Base-by-base conservation (phyloP, 2,797 vertebrate species). In the Zonotrichia albicollis region DNA sequence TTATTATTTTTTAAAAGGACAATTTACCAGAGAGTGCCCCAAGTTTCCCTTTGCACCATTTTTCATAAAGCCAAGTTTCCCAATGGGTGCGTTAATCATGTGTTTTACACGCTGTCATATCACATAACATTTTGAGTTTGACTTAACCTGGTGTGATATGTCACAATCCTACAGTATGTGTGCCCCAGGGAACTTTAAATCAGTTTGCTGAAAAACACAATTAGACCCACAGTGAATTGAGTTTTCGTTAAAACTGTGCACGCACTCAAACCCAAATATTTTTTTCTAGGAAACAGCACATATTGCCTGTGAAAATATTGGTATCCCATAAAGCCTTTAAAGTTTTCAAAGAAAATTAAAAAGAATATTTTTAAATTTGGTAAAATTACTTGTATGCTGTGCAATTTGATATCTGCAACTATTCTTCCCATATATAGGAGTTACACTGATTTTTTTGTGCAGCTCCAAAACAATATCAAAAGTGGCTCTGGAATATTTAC, bases 61-160 rank as follows among this genome's bases (percentile, higher is more conserved):
- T 96, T 92, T 93, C 80, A 79, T 87, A 90, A 91, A 97, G 62
- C 48, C 60, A 86, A 78, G 62, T 85, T 96, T 97, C 96, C 96
- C 85, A 90, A 86, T 94, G 92, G 96, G 90, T 96, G 88, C 25
- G 9, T 95, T 96, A 97, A 97, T 96, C 97, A 96, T 96, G 94
- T 96, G 86, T 96, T 97, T 96, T 97, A 96, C 96, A 96, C 95
- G 77, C 96, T 97, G 96, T 97, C 96, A 96, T 97, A 96, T 97
- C 94, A 96, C 90, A 97, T 97, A 97, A 94, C 93, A 82, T 97
- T 97, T 95, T 95, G 93, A 96, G 60, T 96, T 96, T 96, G 91
- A 96, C 96, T 97, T 97, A 97, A 97, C 96, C 96, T 97, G 96
- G 97, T 97, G 95, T 96, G 97, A 97, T 97, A 96, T 95, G 95